Conservation (phyloP, 2,888 invertebrate species). For the Parnassius apollo region DNA sequence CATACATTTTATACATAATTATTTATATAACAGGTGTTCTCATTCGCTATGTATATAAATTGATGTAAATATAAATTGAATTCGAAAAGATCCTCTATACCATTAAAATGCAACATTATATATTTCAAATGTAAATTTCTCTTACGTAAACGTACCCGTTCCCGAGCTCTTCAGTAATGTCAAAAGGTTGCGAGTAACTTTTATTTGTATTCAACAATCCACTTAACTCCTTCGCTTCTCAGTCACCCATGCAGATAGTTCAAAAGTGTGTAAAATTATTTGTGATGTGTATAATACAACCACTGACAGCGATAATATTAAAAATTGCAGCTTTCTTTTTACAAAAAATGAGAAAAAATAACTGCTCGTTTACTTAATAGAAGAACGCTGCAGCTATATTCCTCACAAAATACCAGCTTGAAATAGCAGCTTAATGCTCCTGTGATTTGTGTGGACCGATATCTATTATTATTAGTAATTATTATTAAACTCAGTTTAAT, state of each 20-base stretch:
- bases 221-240: slow-evolving; percentile 29
- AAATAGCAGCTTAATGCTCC: too few species aligned
- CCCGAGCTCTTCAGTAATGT: slow-evolving; percentile 12
- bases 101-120: slow-evolving; percentile 22
- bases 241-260: slow-evolving; percentile 38
- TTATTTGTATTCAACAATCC: slow-evolving; percentile 33
- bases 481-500: too few species aligned
- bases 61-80: slow-evolving; percentile 13
- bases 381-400: too few species aligned
- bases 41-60: slow-evolving; percentile 1
- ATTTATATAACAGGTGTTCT: too few species aligned
- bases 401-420: too few species aligned
- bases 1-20: too few species aligned
- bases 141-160: slow-evolving; percentile 18
- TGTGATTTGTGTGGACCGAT: too few species aligned
- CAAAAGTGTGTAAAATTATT: slow-evolving; percentile 42
- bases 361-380: too few species aligned
- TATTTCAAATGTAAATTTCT: slow-evolving; percentile 17
- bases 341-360: too few species aligned
- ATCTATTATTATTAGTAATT: too few species aligned
- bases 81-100: slow-evolving; percentile 12
- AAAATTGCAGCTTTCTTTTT: too few species aligned
- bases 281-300: slow-evolving; percentile 25
- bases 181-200: slow-evolving; percentile 28
- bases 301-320: slow-evolving; percentile 16